phyloP scores from a whole-genome alignment of 2,113 vertebrate genomes.

The Nesoenas mayeri region DNA sequence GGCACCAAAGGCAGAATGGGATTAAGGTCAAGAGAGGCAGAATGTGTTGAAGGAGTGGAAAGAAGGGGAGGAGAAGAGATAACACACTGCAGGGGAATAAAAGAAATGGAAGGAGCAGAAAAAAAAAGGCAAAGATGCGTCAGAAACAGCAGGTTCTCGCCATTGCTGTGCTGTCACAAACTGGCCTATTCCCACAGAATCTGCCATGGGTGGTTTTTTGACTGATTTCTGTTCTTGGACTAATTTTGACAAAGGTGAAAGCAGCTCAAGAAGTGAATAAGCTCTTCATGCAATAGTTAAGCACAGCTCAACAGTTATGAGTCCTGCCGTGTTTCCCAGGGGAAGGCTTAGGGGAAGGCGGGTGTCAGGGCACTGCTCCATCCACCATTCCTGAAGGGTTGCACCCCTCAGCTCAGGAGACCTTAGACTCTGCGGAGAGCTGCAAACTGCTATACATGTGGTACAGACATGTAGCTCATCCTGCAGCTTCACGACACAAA shows the following conservation, averaged over 20 bases:
- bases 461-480: background rate
- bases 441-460: rapidly evolving
- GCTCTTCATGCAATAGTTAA: background rate
- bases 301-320: background rate
- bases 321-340: background rate
- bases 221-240: background rate
- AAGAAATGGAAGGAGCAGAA: background rate
- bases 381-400: background rate
- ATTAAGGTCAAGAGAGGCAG: background rate
- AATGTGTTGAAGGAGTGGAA: background rate
- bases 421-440: background rate
- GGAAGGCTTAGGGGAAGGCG: background rate
- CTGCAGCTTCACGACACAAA: background rate
- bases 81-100: background rate
- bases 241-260: background rate
- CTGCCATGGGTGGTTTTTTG: background rate
- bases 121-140: background rate
- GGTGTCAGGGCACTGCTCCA: background rate
- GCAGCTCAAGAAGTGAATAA: background rate
- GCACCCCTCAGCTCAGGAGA: background rate
- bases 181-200: too few relatives aligned
- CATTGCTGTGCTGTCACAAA: background rate
- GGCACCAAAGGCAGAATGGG: background rate
- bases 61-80: background rate
- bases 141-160: background rate